These are phyloP conservation scores for Halyomorpha halys DNA, from an alignment of 1,140 invertebrate species.

Conservation along the genomic window DNA sequence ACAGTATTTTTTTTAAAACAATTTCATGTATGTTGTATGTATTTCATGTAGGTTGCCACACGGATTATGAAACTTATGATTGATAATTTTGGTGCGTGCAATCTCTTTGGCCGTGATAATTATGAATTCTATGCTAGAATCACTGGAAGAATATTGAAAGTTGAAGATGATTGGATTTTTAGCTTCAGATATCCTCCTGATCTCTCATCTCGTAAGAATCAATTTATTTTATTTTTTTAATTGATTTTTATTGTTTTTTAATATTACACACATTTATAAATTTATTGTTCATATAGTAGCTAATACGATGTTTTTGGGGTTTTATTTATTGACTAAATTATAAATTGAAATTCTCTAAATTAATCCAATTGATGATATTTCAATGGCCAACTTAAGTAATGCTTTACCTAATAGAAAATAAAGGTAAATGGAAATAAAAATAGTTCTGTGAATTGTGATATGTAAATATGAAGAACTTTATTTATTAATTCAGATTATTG, in stretches of 20 bases:
- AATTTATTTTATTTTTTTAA: background rate
- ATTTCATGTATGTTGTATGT: no score
- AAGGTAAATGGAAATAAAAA: no score
- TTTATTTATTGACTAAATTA: no score
- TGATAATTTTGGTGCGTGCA: slow-evolving; percentile 89
- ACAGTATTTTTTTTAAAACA: slow-evolving; percentile 1
- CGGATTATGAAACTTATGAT: slow-evolving; percentile 91
- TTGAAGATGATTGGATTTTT: slow-evolving; percentile 90
- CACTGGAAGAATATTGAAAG: slow-evolving; percentile 80
- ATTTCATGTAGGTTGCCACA: slow-evolving; percentile 62
- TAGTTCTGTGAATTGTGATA: no score
- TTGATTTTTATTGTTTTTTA: background rate
- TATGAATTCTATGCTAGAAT: slow-evolving; percentile 95
- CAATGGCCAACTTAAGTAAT: no score
- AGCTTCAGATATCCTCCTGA: slow-evolving; percentile 84
- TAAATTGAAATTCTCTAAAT: no score
- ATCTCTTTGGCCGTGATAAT: slow-evolving; percentile 90
- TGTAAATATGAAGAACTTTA: no score
- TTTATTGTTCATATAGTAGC: no score
- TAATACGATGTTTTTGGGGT: no score
- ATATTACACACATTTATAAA: background rate
- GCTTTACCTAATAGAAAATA: no score
- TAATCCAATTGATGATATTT: no score
- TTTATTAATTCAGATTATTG: no score
- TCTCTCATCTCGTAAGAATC: slow-evolving; percentile 57